Evolutionary conservation across 2,888 invertebrate species (phyloP).

Genomic region (Auanema sp.): DNA sequence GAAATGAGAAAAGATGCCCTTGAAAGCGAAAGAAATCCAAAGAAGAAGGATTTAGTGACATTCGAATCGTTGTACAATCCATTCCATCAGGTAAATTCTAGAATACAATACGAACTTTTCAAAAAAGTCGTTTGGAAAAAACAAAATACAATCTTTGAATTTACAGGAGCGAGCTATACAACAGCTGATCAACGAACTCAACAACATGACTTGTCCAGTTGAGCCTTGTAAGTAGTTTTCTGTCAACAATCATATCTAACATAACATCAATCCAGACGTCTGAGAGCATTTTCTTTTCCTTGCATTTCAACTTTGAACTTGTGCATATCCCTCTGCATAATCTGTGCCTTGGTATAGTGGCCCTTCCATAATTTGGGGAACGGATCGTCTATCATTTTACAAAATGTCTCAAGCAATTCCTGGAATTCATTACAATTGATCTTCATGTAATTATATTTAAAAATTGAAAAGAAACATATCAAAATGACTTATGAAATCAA

Average conservation of each 20-base stretch:
- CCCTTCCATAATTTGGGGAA: slow-evolving; percentile 7
- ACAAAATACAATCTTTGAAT: neutral
- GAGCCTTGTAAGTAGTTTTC: slow-evolving; percentile 20
- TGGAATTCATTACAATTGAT: neutral
- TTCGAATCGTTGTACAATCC: slow-evolving; percentile 49
- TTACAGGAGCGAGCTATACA: slow-evolving; percentile 46
- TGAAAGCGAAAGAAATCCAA: slow-evolving; percentile 36
- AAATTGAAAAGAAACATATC: neutral
- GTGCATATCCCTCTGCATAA: neutral
- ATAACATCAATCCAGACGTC: neutral
- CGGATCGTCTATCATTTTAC: neutral
- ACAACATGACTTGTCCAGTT: slow-evolving; percentile 52
- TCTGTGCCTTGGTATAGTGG: slow-evolving; percentile 9
- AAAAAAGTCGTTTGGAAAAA: neutral
- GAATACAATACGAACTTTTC: neutral
- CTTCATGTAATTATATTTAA: neutral
- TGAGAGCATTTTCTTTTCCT: neutral
- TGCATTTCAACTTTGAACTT: neutral
- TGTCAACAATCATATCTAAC: neutral
- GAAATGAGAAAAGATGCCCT: slow-evolving; percentile 38
- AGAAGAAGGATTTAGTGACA: slow-evolving; percentile 39
- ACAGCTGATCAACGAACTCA: slow-evolving; percentile 48
- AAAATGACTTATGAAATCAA: neutral
- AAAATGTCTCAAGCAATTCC: slow-evolving; percentile 1
- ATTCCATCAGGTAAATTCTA: slow-evolving; percentile 32